Percentiles rank a stretch among this genome's conserved stretches.
Conservation (phyloP, 2,797 vertebrate species). For the Melanotaenia boesemani region DNA sequence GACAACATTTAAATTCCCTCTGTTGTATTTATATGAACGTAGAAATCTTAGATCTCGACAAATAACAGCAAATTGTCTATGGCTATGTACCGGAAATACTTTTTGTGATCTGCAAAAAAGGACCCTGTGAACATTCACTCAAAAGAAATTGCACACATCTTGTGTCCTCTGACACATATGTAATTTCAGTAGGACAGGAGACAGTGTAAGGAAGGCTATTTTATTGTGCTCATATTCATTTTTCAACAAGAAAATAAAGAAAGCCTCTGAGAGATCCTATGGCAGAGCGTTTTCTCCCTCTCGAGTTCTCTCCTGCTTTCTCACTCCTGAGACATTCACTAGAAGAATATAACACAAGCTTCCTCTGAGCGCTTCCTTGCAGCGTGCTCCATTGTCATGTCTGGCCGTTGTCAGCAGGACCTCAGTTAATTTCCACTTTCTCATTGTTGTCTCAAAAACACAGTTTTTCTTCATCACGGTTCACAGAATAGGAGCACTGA, state of each 20-base stretch:
- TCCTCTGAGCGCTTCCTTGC: constrained; percentile 53
- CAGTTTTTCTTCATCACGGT: constrained; percentile 62
- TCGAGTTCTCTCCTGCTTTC: constrained; percentile 32
- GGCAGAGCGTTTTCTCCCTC: constrained; percentile 48
- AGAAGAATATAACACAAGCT: constrained; percentile 60
- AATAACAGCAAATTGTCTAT: constrained; percentile 1
- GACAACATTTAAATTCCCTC: neutral
- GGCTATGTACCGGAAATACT: neutral
- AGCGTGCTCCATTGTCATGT: constrained; percentile 54
- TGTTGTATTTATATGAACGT: neutral
- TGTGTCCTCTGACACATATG: constrained; percentile 6
- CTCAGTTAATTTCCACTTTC: constrained; percentile 66
- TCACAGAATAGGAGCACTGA: constrained; percentile 59
- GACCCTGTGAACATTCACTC: constrained; percentile 13
- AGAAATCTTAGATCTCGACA: constrained; percentile 15
- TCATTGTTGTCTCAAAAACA: constrained; percentile 65
- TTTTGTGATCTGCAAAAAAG: neutral
- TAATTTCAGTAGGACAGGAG: constrained; percentile 67
- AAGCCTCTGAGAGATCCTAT: constrained; percentile 71
- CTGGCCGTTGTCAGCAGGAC: constrained; percentile 52
- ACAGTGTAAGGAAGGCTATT: constrained; percentile 77
- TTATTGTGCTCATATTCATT: constrained; percentile 89
- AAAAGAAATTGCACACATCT: neutral
- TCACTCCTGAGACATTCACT: constrained; percentile 63
- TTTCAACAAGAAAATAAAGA: constrained; percentile 79